Conservation (phyloP, 53 echinoderm and acorn worm genomes). For the Stichopus horrens region DNA sequence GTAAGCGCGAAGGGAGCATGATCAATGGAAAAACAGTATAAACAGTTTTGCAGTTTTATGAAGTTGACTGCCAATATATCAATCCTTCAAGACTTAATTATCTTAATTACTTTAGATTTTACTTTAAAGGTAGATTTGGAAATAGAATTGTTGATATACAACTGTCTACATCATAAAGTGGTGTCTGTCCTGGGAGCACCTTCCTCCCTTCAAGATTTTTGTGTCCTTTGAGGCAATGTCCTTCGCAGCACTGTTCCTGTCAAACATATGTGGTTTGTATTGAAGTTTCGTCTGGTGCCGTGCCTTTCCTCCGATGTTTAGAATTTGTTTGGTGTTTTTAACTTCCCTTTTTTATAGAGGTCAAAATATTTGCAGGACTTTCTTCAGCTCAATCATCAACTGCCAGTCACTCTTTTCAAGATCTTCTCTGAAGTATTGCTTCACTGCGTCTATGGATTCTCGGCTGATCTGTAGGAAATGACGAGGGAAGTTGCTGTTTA, state of each 20-base stretch:
- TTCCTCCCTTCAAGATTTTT: too few species aligned
- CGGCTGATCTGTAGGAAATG: conserved; percentile 69
- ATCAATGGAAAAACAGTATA: too few species aligned
- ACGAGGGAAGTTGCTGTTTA: neutral
- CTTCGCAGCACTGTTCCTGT: neutral
- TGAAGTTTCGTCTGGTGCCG: neutral
- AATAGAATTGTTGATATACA: too few species aligned
- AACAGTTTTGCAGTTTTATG: too few species aligned
- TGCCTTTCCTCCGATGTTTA: neutral
- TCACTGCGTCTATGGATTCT: conserved; percentile 96
- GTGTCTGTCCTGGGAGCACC: too few species aligned
- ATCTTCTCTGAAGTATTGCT: conserved; percentile 93
- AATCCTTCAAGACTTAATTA: too few species aligned
- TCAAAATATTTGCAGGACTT: conserved; percentile 85
- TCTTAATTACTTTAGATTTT: too few species aligned
- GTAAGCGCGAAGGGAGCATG: too few species aligned
- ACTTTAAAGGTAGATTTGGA: too few species aligned
- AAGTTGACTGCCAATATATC: too few species aligned
- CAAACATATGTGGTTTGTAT: neutral
- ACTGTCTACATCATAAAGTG: too few species aligned
- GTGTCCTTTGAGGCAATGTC: neutral
- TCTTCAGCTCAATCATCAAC: conserved; percentile 95
- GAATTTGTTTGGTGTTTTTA: neutral
- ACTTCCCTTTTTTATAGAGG: neutral
- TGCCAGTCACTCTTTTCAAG: conserved; percentile 96